These are phyloP conservation scores for Xiphophorus maculatus DNA, from an alignment of 2,113 vertebrate genomes.

Conservation along the genomic window DNA sequence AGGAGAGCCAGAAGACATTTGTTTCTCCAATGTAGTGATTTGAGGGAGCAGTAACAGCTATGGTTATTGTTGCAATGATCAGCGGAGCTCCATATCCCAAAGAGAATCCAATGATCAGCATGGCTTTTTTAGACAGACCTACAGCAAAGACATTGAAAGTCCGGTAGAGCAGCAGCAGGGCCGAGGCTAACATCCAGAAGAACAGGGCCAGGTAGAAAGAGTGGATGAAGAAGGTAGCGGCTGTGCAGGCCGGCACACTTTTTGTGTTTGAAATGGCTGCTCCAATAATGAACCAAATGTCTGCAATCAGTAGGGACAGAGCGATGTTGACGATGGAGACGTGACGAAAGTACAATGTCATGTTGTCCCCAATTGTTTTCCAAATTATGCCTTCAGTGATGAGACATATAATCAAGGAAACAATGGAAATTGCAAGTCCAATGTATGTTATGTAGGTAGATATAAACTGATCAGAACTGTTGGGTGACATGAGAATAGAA, in stretches of 20 bases:
- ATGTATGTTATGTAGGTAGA: constrained; percentile 75
- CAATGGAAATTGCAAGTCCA: constrained; percentile 84
- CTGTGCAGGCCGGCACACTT: constrained; percentile 63
- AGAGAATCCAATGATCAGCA: constrained; percentile 66
- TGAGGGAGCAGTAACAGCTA: constrained; percentile 77
- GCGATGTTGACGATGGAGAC: constrained; percentile 77
- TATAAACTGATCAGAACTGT: not conserved
- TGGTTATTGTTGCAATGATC: constrained; percentile 80
- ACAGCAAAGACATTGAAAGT: constrained; percentile 76
- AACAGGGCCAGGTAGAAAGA: constrained; percentile 85
- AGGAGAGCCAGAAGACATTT: constrained; percentile 84
- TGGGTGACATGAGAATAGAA: constrained; percentile 88
- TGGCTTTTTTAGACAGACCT: constrained; percentile 28
- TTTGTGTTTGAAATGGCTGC: constrained; percentile 10
- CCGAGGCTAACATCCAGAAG: constrained; percentile 89
- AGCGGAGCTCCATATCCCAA: constrained; percentile 85
- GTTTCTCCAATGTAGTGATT: constrained; percentile 58
- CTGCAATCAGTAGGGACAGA: constrained; percentile 63
- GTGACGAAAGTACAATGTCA: constrained; percentile 83
- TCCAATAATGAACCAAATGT: constrained; percentile 77
- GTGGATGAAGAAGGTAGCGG: constrained; percentile 78
- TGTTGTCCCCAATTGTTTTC: constrained; percentile 78
- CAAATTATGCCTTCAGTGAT: constrained; percentile 81
- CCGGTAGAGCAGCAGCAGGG: constrained; percentile 83
- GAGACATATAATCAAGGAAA: constrained; percentile 83